Percentiles rank a stretch among this genome's conserved stretches.
Evolutionary conservation across 2,113 vertebrate species (phyloP).

Genomic region (Piliocolobus tephrosceles): DNA sequence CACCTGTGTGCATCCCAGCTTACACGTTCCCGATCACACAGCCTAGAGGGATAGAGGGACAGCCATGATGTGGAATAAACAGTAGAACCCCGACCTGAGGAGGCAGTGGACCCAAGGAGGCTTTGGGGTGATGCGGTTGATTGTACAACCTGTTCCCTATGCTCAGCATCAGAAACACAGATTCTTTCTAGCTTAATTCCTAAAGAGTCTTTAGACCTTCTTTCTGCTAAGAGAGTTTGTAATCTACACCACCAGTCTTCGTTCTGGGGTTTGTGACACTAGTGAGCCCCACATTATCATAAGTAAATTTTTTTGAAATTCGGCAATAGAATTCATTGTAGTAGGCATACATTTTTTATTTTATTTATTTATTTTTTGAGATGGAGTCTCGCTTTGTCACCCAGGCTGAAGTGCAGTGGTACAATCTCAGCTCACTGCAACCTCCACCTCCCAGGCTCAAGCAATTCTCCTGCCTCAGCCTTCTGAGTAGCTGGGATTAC

Average conservation of each 20-base stretch:
- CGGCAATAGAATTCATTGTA: not conserved
- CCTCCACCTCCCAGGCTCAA: too few species aligned
- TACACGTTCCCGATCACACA: too few species aligned
- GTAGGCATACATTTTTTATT: not conserved
- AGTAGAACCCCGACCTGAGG: not conserved
- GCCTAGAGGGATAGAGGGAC: not conserved
- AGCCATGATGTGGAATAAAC: not conserved
- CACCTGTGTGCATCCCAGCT: not conserved
- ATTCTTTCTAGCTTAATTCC: not conserved
- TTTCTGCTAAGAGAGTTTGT: not conserved
- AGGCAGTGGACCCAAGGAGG: not conserved
- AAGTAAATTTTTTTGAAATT: slow-evolving; percentile 12
- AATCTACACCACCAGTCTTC: not conserved
- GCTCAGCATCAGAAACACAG: not conserved
- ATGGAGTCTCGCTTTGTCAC: too few species aligned
- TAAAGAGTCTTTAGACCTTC: not conserved
- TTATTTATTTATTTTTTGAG: not conserved
- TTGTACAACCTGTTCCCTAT: too few species aligned
- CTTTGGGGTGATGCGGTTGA: not conserved
- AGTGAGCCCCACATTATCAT: not conserved
- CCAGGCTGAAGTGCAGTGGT: too few species aligned
- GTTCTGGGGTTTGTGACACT: not conserved
- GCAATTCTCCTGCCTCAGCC: too few species aligned
- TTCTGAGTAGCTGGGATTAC: too few species aligned
- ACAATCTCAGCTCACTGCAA: too few species aligned